Conservation (phyloP, 2,888 invertebrate genomes). For the Sympetrum striolatum region DNA sequence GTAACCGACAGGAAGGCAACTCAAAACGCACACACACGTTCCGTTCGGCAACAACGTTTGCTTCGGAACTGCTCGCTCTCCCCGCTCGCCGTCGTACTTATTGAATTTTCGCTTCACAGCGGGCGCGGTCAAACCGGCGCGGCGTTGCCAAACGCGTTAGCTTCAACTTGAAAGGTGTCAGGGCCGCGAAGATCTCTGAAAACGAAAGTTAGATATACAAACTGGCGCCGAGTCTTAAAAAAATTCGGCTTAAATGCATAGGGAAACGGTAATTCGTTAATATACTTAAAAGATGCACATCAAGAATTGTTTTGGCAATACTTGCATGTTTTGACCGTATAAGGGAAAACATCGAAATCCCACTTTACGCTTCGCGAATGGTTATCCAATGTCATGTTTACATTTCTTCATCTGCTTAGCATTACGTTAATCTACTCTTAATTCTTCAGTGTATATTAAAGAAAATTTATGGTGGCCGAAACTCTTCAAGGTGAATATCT, state of each 20-base stretch:
- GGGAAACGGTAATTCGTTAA: not conserved
- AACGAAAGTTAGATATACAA: not conserved
- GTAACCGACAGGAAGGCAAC: not conserved
- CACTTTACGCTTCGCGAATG: not conserved
- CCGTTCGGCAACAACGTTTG: not conserved
- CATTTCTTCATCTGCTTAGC: too few species aligned
- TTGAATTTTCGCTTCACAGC: slow-evolving; percentile 8
- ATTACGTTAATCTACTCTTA: too few species aligned
- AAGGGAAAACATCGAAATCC: not conserved
- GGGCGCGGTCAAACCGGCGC: slow-evolving; percentile 23
- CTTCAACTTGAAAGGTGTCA: not conserved
- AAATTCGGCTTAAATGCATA: not conserved
- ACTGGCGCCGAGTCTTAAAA: slow-evolving; percentile 6
- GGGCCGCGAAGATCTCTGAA: slow-evolving; percentile 4
- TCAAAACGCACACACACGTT: not conserved
- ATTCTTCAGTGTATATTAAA: too few species aligned
- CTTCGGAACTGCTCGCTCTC: not conserved
- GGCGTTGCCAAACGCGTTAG: not conserved
- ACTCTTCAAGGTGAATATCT: too few species aligned
- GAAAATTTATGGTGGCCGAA: too few species aligned
- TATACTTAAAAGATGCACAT: not conserved
- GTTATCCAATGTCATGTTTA: not conserved
- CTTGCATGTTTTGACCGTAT: not conserved
- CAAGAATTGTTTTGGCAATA: not conserved
- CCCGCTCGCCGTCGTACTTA: not conserved